phyloP scores from a whole-genome alignment of 1,140 invertebrate species.

The Oreohelix idahoensis region DNA sequence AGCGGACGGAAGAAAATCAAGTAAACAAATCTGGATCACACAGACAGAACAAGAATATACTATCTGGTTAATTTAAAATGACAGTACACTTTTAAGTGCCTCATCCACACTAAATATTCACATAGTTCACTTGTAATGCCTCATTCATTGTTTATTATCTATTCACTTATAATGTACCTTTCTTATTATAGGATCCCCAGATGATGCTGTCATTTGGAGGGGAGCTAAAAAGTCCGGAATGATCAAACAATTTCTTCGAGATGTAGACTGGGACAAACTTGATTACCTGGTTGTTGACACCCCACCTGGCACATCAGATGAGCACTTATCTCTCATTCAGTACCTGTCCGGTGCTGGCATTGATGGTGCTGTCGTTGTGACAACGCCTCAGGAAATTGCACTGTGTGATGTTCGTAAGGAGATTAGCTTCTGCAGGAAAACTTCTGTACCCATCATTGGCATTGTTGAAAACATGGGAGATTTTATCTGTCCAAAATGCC shows the following conservation, averaged over 20 bases:
- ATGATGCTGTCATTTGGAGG: constrained; percentile 95
- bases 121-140: too few species aligned
- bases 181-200: constrained; percentile 80
- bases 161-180: too few species aligned
- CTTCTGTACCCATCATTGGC: constrained; percentile 88
- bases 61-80: too few species aligned
- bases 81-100: too few species aligned
- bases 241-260: constrained; percentile 92
- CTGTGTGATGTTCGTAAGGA: constrained; percentile 96
- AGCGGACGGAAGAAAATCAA: too few species aligned
- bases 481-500: constrained; percentile 91
- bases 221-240: constrained; percentile 93
- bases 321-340: constrained; percentile 95
- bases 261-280: constrained; percentile 93
- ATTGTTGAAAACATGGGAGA: constrained; percentile 97
- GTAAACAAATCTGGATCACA: too few species aligned
- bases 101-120: too few species aligned
- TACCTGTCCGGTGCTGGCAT: constrained; percentile 76
- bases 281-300: constrained; percentile 97
- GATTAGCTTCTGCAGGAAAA: constrained; percentile 94
- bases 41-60: too few species aligned
- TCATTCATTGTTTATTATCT: too few species aligned
- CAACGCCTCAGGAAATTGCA: constrained; percentile 92
- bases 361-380: constrained; percentile 90
- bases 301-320: constrained; percentile 97